Conservation (phyloP, 2,797 vertebrate species). For the Betta splendens region DNA sequence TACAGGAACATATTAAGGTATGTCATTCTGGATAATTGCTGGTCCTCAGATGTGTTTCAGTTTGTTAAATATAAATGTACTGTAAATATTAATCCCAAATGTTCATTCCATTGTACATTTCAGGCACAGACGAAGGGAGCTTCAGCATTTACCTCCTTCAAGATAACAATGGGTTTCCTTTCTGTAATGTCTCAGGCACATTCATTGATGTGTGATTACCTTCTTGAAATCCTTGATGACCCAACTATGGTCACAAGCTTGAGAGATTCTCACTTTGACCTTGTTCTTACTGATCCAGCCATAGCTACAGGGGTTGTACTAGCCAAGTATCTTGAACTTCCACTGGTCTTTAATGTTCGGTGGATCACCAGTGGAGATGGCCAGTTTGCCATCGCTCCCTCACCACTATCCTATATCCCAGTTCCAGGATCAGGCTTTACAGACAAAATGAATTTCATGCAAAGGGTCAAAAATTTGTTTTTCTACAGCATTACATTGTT, state of each 20-base stretch:
- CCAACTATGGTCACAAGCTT: constrained; percentile 53
- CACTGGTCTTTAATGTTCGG: constrained; percentile 74
- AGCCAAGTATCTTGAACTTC: constrained; percentile 77
- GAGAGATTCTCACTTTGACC: constrained; percentile 66
- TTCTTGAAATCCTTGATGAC: constrained; percentile 54
- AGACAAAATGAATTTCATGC: constrained; percentile 76
- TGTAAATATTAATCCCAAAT: too few relatives aligned
- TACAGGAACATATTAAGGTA: constrained; percentile 61
- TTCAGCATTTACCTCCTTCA: constrained; percentile 61
- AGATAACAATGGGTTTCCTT: constrained; percentile 58
- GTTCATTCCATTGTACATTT: too few relatives aligned
- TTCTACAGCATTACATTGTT: constrained; percentile 50
- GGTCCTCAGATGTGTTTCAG: too few relatives aligned
- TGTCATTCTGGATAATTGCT: neutral
- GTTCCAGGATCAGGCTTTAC: constrained; percentile 69
- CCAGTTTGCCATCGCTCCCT: constrained; percentile 74
- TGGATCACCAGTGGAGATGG: constrained; percentile 76
- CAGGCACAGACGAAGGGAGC: constrained; percentile 57
- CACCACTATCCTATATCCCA: constrained; percentile 77
- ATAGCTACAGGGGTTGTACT: constrained; percentile 61
- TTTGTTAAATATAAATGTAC: too few relatives aligned
- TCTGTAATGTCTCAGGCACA: constrained; percentile 55
- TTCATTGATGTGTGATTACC: constrained; percentile 11
- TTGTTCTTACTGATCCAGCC: constrained; percentile 77
- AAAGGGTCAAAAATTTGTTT: constrained; percentile 74